Conservation (phyloP, 2,113 vertebrate genomes). For the Lagopus muta region DNA sequence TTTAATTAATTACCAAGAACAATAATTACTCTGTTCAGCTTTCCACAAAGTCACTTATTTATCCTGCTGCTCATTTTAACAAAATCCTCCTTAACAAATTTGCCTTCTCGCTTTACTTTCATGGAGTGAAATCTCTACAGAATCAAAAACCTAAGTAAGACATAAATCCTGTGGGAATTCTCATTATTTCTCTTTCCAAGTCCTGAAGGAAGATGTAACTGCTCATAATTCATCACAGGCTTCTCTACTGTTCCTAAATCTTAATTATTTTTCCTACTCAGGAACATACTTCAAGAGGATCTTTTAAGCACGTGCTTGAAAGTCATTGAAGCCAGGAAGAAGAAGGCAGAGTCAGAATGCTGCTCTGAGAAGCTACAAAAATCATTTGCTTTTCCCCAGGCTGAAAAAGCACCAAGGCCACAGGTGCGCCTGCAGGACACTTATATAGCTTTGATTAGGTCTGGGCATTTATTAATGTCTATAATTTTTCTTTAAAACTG, state of each 20-base stretch:
- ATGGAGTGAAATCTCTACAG: neutral
- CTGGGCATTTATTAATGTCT: neutral
- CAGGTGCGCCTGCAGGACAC: neutral
- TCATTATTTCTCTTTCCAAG: neutral
- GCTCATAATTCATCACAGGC: neutral
- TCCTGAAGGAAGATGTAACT: neutral
- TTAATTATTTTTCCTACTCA: conserved; percentile 11
- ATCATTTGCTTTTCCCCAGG: neutral
- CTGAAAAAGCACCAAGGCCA: neutral
- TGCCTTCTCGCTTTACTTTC: neutral
- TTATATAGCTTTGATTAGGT: neutral
- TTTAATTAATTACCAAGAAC: conserved; percentile 7
- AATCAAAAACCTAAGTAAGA: neutral
- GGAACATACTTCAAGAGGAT: neutral
- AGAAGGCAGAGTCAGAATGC: neutral
- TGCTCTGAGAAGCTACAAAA: neutral
- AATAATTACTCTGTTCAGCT: neutral
- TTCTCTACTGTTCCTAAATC: neutral
- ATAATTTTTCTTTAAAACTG: neutral
- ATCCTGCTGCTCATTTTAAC: neutral
- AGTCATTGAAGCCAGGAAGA: neutral
- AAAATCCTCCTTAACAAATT: neutral
- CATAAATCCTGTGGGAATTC: neutral
- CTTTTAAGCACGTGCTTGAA: neutral
- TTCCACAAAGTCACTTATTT: neutral